phyloP scores from a whole-genome alignment of 2,113 vertebrate genomes.

The Paedocypris sp. region DNA sequence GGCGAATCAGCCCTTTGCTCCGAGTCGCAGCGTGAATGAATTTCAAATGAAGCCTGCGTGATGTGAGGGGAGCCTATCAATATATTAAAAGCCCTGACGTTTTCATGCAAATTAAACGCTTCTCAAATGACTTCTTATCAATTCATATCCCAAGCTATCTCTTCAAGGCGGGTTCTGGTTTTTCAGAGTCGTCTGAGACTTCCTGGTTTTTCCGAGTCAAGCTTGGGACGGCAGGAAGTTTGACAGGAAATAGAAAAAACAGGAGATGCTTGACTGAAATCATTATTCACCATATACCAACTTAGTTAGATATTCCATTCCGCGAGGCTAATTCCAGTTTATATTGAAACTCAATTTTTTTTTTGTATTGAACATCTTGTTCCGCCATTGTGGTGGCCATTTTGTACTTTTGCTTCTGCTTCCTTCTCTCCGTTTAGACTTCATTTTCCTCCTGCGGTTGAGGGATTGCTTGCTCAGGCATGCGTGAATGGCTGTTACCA shows the following conservation, averaged over 20 bases:
- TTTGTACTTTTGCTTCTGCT: conserved; percentile 4
- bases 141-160: not conserved
- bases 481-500: conserved; percentile 48
- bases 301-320: too few relatives aligned
- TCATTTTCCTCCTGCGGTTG: conserved; percentile 17
- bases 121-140: conserved; percentile 8
- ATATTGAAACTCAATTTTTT: too few relatives aligned
- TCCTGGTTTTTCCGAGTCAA: not conserved
- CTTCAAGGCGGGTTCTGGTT: not conserved
- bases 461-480: conserved; percentile 49
- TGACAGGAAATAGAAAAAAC: conserved; percentile 28
- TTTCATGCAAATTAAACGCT: conserved; percentile 23
- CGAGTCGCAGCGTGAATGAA: not conserved
- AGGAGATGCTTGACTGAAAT: conserved; percentile 17
- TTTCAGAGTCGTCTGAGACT: not conserved
- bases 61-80: conserved; percentile 1
- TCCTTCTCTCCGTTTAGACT: conserved; percentile 30
- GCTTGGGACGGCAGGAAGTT: conserved; percentile 26
- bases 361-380: conserved; percentile 27
- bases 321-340: too few relatives aligned
- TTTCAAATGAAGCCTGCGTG: conserved; percentile 1
- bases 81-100: conserved; percentile 10
- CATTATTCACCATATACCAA: too few relatives aligned
- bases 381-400: conserved; percentile 22
- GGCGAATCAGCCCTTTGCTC: conserved; percentile 20